These are phyloP conservation scores for Caenorhabditis uteleia DNA, from an alignment of 2,888 invertebrate species.

Conservation along the genomic window DNA sequence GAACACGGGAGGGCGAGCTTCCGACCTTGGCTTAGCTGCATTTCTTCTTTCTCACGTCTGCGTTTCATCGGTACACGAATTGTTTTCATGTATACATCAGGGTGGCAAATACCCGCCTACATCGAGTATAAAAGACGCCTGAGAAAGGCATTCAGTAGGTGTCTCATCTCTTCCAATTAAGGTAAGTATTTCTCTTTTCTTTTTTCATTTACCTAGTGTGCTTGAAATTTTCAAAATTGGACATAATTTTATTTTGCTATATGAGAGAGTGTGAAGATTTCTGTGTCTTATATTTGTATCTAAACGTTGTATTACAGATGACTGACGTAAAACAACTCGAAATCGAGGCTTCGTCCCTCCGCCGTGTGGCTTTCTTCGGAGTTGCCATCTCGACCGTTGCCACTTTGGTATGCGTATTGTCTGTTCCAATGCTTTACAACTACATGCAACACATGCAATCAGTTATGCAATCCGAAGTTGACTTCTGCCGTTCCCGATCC, in stretches of 20 bases:
- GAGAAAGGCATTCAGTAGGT: constrained; percentile 33
- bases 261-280: background rate
- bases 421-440: constrained; percentile 61
- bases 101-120: constrained; percentile 42
- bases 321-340: constrained; percentile 51
- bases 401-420: constrained; percentile 53
- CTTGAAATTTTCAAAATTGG: background rate
- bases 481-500: constrained; percentile 58
- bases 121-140: constrained; percentile 32
- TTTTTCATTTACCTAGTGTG: background rate
- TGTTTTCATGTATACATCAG: constrained; percentile 24
- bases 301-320: constrained; percentile 24
- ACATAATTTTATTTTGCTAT: background rate
- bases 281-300: background rate
- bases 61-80: constrained; percentile 12
- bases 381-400: constrained; percentile 57
- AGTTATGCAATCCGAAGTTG: constrained; percentile 53
- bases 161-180: constrained; percentile 37
- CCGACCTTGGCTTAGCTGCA: constrained; percentile 41
- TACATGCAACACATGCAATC: constrained; percentile 65
- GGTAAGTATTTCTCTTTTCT: constrained; percentile 34
- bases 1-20: constrained; percentile 33
- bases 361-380: constrained; percentile 53
- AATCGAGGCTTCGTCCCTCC: constrained; percentile 51
- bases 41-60: constrained; percentile 21